Base-by-base conservation (phyloP, 2,113 vertebrate species). In the Acanthochromis polyacanthus region DNA sequence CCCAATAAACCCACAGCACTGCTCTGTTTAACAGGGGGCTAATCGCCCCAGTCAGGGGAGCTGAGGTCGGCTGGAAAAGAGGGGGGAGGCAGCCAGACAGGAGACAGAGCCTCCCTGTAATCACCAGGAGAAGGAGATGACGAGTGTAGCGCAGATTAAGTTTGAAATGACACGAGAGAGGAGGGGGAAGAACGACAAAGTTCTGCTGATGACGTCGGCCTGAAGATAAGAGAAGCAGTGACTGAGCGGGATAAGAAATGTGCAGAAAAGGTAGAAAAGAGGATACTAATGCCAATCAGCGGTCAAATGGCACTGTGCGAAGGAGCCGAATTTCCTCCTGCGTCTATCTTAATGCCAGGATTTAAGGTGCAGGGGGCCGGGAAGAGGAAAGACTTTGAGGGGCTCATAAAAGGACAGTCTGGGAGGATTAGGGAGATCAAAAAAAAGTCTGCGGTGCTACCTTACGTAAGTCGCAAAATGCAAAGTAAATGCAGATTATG, bases 321-420 rank as follows among this genome's bases (percentile, higher is more conserved):
- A 20, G 45, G 80, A 75, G 78, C 22, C 19, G 1, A 53, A 75
- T 80, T 85, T 80, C 74, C 75, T 75, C 61, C 45, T 2, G 50
- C 82, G 63, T 87, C 83, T 88, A 86, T 90, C 79, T 81, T 72
- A 78, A 78, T 1, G 74, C 59, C 70, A 66, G 86, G 80, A 85
- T 81, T 90, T 85, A 66, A 62, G 65, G 81, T 81, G 89, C 81
- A 63, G 72, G 61, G 62, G 57, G 36, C 48, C 59, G 55, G 55
- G 53, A 63, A 59, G 78, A 72, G 75, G 48, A 71, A 87, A 78
- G 75, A 71, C 59, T 82, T 56, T 63, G 62, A 81, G 60, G 57
- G 66, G 75, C 82, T 88, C 63, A 83, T 78, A 40, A 83, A 84
- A 83, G 65, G 78, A 84, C 84, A 83, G 66, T 61, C 83, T 81